Percentiles rank a stretch among this genome's conserved stretches.
These are phyloP conservation scores for Zosterops lateralis DNA, from an alignment of 2,113 vertebrate species.

Conservation along the genomic window DNA sequence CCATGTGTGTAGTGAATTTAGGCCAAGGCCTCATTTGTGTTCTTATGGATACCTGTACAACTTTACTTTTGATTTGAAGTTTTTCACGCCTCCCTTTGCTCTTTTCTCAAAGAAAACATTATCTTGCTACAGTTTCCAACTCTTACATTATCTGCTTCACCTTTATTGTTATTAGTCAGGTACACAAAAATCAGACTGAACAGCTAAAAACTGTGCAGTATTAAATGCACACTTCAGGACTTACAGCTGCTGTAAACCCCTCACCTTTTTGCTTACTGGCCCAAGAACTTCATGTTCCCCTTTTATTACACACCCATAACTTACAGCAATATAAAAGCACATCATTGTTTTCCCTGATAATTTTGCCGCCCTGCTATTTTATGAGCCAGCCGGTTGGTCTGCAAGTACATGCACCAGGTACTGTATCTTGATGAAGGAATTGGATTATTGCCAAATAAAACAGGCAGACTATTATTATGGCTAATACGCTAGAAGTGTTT, in stretches of 20 bases:
- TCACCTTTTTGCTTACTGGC: neutral
- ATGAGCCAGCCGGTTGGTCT: neutral
- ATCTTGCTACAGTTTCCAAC: neutral
- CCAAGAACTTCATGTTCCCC: constrained; percentile 1
- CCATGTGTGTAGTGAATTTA: neutral
- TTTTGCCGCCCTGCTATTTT: constrained; percentile 42
- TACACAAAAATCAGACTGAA: neutral
- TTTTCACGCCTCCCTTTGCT: neutral
- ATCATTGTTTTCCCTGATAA: constrained; percentile 31
- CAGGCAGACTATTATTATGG: constrained; percentile 18
- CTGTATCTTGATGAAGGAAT: neutral
- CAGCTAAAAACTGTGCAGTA: neutral
- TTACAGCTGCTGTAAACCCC: constrained; percentile 8
- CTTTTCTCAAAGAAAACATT: neutral
- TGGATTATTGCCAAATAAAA: constrained; percentile 54
- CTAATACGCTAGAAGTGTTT: constrained; percentile 33
- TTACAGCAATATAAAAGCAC: constrained; percentile 29
- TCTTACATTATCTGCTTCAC: neutral
- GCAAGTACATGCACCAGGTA: neutral
- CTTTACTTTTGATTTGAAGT: neutral
- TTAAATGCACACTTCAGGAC: constrained; percentile 10
- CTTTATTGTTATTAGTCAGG: neutral
- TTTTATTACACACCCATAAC: constrained; percentile 30
- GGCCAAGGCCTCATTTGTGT: neutral
- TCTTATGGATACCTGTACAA: neutral